Percentiles rank a stretch among this genome's conserved stretches.
phyloP scores from a whole-genome alignment of 2,888 invertebrate genomes.

The Callinectes sapidus region DNA sequence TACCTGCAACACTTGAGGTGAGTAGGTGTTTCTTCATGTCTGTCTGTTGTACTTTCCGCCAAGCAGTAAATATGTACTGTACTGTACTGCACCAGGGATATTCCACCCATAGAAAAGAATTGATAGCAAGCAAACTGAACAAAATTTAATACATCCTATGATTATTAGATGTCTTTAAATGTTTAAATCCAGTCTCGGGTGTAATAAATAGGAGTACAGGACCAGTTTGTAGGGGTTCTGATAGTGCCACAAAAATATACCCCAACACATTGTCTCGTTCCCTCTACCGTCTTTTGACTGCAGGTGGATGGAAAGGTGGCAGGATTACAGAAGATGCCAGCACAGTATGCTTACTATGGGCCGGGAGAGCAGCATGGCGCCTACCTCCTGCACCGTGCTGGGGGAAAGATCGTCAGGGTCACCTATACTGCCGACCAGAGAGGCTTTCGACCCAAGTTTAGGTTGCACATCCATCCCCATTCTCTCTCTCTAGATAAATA shows the following conservation, averaged over 20 bases:
- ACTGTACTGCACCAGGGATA: no score
- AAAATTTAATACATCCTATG: background rate
- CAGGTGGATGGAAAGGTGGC: background rate
- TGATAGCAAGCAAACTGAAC: background rate
- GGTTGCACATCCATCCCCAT: background rate
- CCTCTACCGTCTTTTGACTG: background rate
- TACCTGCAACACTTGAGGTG: background rate
- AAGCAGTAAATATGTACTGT: background rate
- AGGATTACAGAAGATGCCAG: background rate
- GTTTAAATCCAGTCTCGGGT: background rate
- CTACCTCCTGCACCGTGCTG: background rate
- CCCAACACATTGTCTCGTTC: no score
- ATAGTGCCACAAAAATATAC: background rate
- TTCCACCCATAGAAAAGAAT: background rate
- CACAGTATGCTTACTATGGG: background rate
- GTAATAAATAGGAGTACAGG: background rate
- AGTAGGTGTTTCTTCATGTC: background rate
- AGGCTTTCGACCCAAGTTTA: slow-evolving; percentile 27
- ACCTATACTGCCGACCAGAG: background rate
- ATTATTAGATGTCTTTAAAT: background rate
- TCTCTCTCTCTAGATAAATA: no score
- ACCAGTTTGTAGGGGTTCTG: background rate
- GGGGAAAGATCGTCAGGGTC: background rate
- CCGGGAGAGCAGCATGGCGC: background rate
- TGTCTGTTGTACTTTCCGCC: background rate